Evolutionary conservation across 2,113 vertebrate genomes (phyloP).

Genomic region (Apeltes quadracus): DNA sequence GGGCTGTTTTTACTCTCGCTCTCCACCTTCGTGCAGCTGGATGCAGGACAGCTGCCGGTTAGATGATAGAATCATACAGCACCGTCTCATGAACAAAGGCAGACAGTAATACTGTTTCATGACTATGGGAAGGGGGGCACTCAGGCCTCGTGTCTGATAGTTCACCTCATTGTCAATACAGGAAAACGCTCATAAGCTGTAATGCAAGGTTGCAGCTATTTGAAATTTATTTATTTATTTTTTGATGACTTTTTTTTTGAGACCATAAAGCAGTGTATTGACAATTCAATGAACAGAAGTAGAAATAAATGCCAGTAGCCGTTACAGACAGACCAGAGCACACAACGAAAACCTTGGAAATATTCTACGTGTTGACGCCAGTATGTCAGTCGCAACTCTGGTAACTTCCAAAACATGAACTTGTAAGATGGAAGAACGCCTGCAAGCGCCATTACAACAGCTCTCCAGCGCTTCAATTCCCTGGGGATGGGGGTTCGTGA

Average conservation of each 20-base stretch:
- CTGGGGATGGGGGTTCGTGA: not conserved
- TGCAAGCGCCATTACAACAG: not conserved
- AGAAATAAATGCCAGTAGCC: not conserved
- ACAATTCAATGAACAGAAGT: too few species aligned
- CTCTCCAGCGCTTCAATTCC: not conserved
- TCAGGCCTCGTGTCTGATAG: not conserved
- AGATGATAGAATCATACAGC: not conserved
- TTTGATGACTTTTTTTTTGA: too few species aligned
- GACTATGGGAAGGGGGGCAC: not conserved
- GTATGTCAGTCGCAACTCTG: not conserved
- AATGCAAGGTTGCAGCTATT: not conserved
- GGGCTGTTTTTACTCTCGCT: constrained; percentile 10
- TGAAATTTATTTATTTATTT: not conserved
- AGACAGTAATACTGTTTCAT: not conserved
- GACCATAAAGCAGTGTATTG: too few species aligned
- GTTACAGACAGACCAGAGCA: not conserved
- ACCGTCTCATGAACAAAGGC: not conserved
- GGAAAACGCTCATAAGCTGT: not conserved
- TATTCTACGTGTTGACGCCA: not conserved
- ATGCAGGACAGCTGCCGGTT: not conserved
- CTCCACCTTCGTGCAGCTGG: not conserved
- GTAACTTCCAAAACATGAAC: not conserved
- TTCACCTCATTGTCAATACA: not conserved
- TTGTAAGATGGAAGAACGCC: not conserved
- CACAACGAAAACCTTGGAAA: not conserved